phyloP scores from a whole-genome alignment of 2,113 vertebrate genomes.

The Gambusia affinis region DNA sequence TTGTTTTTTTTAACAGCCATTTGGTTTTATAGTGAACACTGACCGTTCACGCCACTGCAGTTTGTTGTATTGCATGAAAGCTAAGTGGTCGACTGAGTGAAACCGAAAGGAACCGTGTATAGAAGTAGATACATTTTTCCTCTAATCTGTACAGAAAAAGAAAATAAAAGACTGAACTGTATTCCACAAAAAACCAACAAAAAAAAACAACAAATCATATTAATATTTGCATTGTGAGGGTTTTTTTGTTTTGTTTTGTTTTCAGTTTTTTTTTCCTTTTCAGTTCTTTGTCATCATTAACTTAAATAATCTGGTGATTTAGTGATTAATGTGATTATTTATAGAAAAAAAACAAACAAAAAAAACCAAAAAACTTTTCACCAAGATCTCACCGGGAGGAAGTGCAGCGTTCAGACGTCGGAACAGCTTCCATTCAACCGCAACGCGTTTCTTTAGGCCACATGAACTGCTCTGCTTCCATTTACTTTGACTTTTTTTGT shows the following conservation, averaged over 20 bases:
- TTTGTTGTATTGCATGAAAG: slow-evolving; percentile 72
- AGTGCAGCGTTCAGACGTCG: slow-evolving; percentile 26
- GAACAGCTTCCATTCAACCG: slow-evolving; percentile 27
- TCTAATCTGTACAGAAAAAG: slow-evolving; percentile 85
- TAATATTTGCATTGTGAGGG: slow-evolving; percentile 88
- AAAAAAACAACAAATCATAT: slow-evolving; percentile 44
- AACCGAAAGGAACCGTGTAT: slow-evolving; percentile 83
- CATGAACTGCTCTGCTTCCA: slow-evolving; percentile 22
- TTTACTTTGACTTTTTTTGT: neutral
- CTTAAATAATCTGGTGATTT: slow-evolving; percentile 40
- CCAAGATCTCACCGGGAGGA: slow-evolving; percentile 19
- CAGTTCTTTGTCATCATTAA: slow-evolving; percentile 84
- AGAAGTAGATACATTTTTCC: slow-evolving; percentile 83
- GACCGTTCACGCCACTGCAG: slow-evolving; percentile 59
- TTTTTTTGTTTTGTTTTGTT: slow-evolving; percentile 58
- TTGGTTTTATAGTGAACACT: slow-evolving; percentile 62
- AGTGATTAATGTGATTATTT: slow-evolving; percentile 63
- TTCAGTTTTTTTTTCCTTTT: slow-evolving; percentile 83
- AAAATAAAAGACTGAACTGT: slow-evolving; percentile 82
- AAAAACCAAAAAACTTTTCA: slow-evolving; percentile 35
- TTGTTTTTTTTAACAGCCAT: slow-evolving; percentile 54
- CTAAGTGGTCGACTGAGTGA: slow-evolving; percentile 81
- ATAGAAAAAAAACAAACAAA: slow-evolving; percentile 35
- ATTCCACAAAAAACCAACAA: slow-evolving; percentile 55
- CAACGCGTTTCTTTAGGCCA: slow-evolving; percentile 17